Conservation (phyloP, 1,140 invertebrate species). For the Tachypleus tridentatus region DNA sequence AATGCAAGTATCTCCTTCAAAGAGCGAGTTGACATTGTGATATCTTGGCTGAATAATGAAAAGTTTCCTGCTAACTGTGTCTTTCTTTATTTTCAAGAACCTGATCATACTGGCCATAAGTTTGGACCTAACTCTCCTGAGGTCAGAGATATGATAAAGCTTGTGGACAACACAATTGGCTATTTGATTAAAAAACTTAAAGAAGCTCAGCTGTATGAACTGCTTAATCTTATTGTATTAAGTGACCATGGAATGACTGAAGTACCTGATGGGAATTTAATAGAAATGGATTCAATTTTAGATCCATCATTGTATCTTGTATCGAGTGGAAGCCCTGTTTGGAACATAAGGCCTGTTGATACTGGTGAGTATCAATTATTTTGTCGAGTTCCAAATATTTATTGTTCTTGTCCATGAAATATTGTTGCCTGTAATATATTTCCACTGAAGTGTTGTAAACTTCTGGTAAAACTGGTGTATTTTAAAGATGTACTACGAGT, state of each 20-base stretch:
- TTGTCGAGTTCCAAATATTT: no score
- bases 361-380: no score
- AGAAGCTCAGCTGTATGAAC: slow-evolving; percentile 16
- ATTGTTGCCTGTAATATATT: no score
- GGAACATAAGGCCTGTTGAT: slow-evolving; percentile 10
- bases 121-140: slow-evolving; percentile 18
- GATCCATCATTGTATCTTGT: slow-evolving; percentile 13
- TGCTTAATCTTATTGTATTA: slow-evolving; percentile 27
- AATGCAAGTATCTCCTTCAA: slow-evolving; percentile 13
- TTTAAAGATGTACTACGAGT: no score
- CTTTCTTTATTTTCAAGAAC: slow-evolving; percentile 22
- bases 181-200: slow-evolving; percentile 23
- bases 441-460: no score
- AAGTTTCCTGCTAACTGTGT: slow-evolving; percentile 20
- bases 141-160: slow-evolving; percentile 5
- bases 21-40: slow-evolving; percentile 11
- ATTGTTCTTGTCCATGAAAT: no score
- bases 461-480: no score
- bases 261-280: slow-evolving; percentile 20
- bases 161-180: slow-evolving; percentile 21
- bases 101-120: slow-evolving; percentile 19
- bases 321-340: slow-evolving; percentile 22
- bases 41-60: slow-evolving; percentile 18
- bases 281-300: slow-evolving; percentile 22
- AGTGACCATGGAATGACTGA: slow-evolving; percentile 30